Conservation (phyloP, 1,140 invertebrate genomes). For the Cylas formicarius region DNA sequence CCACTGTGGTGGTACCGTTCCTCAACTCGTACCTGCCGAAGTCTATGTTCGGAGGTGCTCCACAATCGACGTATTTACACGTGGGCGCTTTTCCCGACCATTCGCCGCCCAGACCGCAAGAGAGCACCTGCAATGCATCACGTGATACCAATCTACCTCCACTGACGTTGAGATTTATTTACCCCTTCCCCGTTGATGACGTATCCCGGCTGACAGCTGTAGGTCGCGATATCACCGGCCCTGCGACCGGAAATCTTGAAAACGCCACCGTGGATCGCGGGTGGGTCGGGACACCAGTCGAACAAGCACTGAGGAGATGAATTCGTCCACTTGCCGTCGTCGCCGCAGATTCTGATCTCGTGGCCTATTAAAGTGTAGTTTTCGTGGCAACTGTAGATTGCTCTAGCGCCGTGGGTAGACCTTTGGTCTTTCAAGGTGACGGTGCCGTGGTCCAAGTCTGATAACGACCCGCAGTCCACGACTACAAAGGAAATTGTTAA, state of each 20-base stretch:
- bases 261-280: conserved; percentile 63
- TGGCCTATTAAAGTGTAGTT: conserved; percentile 80
- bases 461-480: conserved; percentile 71
- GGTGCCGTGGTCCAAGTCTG: conserved; percentile 64
- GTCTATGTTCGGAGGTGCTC: conserved; percentile 67
- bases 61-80: conserved; percentile 84
- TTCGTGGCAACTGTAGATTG: conserved; percentile 68
- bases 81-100: conserved; percentile 73
- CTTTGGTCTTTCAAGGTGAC: conserved; percentile 58
- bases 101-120: conserved; percentile 70
- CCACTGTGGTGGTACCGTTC: conserved; percentile 73
- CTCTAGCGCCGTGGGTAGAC: conserved; percentile 71
- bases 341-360: conserved; percentile 64
- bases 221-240: conserved; percentile 69
- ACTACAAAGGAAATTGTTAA: conserved; percentile 46
- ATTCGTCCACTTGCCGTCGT: conserved; percentile 74
- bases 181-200: conserved; percentile 75
- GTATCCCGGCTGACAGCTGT: conserved; percentile 76
- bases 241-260: conserved; percentile 61
- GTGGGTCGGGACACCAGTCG: conserved; percentile 78
- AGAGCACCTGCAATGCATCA: conserved; percentile 53
- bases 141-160: conserved; percentile 2
- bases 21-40: conserved; percentile 64
- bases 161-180: conserved; percentile 38
- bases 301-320: conserved; percentile 73